Base-by-base conservation (phyloP, 2,888 invertebrate genomes). In the Spialia ferax region DNA sequence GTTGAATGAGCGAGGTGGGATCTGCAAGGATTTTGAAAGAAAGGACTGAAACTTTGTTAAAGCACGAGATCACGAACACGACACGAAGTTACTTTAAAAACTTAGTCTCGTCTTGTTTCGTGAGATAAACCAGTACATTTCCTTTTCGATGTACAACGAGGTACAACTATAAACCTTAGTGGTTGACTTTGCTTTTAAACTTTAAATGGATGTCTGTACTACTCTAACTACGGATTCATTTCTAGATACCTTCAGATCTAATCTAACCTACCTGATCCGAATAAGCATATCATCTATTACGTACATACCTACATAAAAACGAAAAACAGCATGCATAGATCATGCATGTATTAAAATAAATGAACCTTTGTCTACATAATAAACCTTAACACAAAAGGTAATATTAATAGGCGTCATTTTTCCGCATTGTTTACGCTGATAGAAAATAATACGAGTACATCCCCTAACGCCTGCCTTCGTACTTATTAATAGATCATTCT, bases 41-140 rank as follows among this genome's bases (percentile, higher is more conserved):
- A 26, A 59, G 23, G 32, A 32, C 10, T 32, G 10, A 7, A 32
- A 32, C 32, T 32, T 26, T 32, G 8, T 32, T n/a, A n/a, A n/a
- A n/a, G n/a, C n/a, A n/a, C n/a, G n/a, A n/a, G 7, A 42, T 15
- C 22, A n/a, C 35, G 42, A 7, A 42, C 23, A 59, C 42, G 59
- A 59, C 15, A 18, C 23, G 26, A 54, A 54, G 26, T 54, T 29
- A 26, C 45, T 59, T 59, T 26, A 7, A n/a, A 22, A 59, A 59
- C 45, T 59, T 38, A 20, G 5, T 45, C 23, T n/a, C 15, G n/a
- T 32, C 10, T 10, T 5, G 32, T 1, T 32, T 32, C 32, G 10
- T 10, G 7, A 32, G 10, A 32, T 32, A 10, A 32, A 32, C 32
- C 5, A 8, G 10, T 32, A 32, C 0, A 5, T 32, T 32, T 32